Evolutionary conservation across 2,888 invertebrate genomes (phyloP), one percentile per base, ranked within the genome.

Genomic region (Andrena camellia): DNA sequence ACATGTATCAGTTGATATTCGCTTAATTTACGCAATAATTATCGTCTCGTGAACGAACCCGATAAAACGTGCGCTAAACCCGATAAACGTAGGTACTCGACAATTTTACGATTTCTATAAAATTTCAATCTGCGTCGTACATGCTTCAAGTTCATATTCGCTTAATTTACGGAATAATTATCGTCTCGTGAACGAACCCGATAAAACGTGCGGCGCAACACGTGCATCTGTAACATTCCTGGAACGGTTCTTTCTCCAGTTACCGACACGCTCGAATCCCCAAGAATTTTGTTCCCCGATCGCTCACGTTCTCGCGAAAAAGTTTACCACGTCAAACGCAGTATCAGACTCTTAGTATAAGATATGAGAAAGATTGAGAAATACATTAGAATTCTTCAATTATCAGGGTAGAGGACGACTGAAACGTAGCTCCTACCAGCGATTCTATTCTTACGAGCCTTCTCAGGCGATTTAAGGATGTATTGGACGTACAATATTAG

Each of bases 231-330:
- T 29, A 54, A 13, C 52, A 52, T 13, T 20, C 20, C 10, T n/a
- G 48, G 8, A n/a, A 20, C n/a, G 6, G n/a, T 52, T 52, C 26
- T 31, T 31, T 20, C 31, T 52, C 35, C 13, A 42, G 35, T 26
- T 31, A n/a, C 10, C 20, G 10, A 20, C 17, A 54, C 54, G 68
- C 33, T 54, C 23, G 54, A 68, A 23, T 7, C 50, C n/a, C 6
- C 8, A 20, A 20, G 52, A 68, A 35, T 33, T 33, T 54, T 13
- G 68, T 68, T 68, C 35, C 8, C 10, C 17, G 29, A 17, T 57
- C 3, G 23, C 20, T 59, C 66, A 57, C 42, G 73, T 66, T 31
- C 66, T 42, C 59, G 26, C n/a, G 26, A n/a, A 3, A n/a, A 13
- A 13, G 4, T 67, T 20, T 17, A 31, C n/a, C 33, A 5, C 33